Base-by-base conservation (phyloP, 37 sponge, comb jelly and placozoan genomes). In the Beroe ovata region DNA sequence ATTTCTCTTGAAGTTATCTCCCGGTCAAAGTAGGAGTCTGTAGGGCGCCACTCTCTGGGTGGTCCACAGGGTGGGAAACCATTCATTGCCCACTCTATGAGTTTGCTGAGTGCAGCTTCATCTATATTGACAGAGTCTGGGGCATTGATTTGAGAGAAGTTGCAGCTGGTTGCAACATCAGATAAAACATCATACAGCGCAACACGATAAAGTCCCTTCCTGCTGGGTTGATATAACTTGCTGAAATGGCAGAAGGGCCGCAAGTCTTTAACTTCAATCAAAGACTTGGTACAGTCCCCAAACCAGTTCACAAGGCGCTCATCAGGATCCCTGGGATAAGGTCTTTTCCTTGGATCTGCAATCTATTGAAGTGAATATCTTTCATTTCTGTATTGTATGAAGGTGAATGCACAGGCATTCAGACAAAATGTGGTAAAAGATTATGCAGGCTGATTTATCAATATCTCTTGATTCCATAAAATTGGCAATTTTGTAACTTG, bases 121-220 rank as follows among this genome's bases (percentile, higher is more conserved):
- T 77, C 84, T 6, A 77, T 77, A 40, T 77, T 77, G 47, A 77
- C 84, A 39, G 84, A 42, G 47, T 77, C 84, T 11, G 84, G 84
- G 4, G 84, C 84, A 42, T 39, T 37, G 23, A 77, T 23, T 23
- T 39, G 23, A 25, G 84, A 33, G 28, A 42, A 77, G 84, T 77
- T 77, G 28, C 42, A 39, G 20, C 54, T 42, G 20, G 20, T 6
- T 42, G 84, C 84, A 36, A 36, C 54, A 40, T 77, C 84, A 8
- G 84, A 77, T 39, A 77, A 42, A 40, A 77, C 26, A 77, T 77
- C 84, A 29, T 77, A 77, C 8, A 77, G 22, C 0, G 84, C 84
- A 42, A 77, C 84, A n/a, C 47, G 16, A 29, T 77, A 77, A 3
- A 77, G 8, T 16, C 84, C 84, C 11, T 40, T 77, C n/a, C 38